These are phyloP conservation scores for Chromoteleia sp. DNA, from an alignment of 2,888 invertebrate species.

Conservation along the genomic window DNA sequence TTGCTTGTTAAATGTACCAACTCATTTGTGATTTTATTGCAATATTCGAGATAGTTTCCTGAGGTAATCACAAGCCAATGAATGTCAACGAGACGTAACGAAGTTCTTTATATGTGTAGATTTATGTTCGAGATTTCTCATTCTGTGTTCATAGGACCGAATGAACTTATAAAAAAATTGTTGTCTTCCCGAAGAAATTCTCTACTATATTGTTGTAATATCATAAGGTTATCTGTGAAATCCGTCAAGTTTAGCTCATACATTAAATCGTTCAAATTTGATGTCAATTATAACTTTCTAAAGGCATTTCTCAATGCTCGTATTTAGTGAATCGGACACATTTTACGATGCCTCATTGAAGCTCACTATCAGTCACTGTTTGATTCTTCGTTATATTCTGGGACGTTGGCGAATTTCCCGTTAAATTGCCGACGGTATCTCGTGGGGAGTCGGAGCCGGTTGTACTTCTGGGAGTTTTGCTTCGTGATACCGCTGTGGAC, in stretches of 20 bases:
- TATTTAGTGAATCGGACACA: slow-evolving; percentile 32
- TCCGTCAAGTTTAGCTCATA: slow-evolving; percentile 5
- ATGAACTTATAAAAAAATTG: slow-evolving; percentile 20
- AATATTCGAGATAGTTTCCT: slow-evolving; percentile 60
- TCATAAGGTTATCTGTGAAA: slow-evolving; percentile 14
- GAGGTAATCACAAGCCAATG: slow-evolving; percentile 64
- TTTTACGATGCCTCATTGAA: slow-evolving; percentile 71
- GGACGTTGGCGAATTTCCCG: slow-evolving; percentile 79
- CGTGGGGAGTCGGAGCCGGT: too few relatives aligned
- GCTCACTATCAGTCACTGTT: slow-evolving; percentile 71
- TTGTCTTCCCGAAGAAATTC: background rate
- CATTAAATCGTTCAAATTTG: background rate
- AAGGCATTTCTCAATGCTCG: slow-evolving; percentile 39
- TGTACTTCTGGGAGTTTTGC: too few relatives aligned
- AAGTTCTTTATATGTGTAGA: slow-evolving; percentile 26
- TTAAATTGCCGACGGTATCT: too few relatives aligned
- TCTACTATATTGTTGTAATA: background rate
- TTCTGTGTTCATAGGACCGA: slow-evolving; percentile 17
- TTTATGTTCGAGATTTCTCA: slow-evolving; percentile 15
- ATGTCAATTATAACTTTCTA: slow-evolving; percentile 13
- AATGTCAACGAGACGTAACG: slow-evolving; percentile 55
- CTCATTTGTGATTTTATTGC: slow-evolving; percentile 61
- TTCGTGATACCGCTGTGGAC: too few relatives aligned
- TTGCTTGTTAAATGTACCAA: slow-evolving; percentile 50
- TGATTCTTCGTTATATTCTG: slow-evolving; percentile 75